These are phyloP conservation scores for Sylvia borin DNA, from an alignment of 2,797 vertebrate genomes.

Conservation along the genomic window DNA sequence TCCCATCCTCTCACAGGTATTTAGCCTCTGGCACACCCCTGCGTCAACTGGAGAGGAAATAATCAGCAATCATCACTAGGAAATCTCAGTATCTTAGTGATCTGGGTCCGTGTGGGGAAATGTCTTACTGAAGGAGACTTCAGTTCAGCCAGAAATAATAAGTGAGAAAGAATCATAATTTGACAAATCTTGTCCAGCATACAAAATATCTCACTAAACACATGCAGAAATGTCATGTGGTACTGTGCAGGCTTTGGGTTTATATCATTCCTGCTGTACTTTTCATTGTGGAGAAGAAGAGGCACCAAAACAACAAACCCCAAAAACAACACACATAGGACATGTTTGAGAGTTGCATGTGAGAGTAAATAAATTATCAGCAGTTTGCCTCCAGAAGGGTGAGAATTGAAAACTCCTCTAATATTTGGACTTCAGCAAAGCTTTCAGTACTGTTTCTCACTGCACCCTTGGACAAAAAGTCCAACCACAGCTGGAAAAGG, in stretches of 20 bases:
- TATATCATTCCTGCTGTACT: not conserved
- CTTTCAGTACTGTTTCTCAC: not conserved
- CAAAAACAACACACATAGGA: accelerated
- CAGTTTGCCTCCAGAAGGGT: not conserved
- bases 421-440: not conserved
- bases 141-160: not conserved
- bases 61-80: not conserved
- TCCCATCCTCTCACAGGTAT: not conserved
- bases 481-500: not conserved
- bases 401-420: not conserved
- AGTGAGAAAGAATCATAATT: not conserved
- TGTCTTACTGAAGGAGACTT: not conserved
- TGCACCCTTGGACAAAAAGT: not conserved
- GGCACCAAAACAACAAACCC: accelerated
- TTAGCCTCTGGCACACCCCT: not conserved
- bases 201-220: not conserved
- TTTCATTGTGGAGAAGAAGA: not conserved
- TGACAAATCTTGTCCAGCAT: not conserved
- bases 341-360: not conserved
- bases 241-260: not conserved
- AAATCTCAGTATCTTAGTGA: not conserved
- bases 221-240: not conserved
- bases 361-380: not conserved
- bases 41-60: not conserved
- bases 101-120: not conserved